Percentiles rank a stretch among this genome's conserved stretches.
Evolutionary conservation across 92 coral and sea anemone genomes (phyloP).

Genomic region (Actinernus sp.): DNA sequence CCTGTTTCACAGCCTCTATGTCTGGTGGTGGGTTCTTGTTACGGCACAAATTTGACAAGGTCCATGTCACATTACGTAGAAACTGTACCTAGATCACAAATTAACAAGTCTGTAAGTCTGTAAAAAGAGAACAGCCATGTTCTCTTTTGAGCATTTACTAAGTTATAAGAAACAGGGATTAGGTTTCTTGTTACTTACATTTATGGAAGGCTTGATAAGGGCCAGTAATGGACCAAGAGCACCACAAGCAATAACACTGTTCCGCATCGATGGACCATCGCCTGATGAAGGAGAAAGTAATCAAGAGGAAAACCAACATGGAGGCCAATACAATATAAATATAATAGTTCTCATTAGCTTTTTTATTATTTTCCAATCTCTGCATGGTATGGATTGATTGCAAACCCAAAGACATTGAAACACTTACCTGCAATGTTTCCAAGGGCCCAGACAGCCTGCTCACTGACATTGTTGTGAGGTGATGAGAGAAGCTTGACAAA

Average conservation of each 20-base stretch:
- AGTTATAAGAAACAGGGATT: background rate
- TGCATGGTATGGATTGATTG: background rate
- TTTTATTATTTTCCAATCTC: background rate
- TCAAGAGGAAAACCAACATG: background rate
- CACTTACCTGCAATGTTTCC: conserved; percentile 95
- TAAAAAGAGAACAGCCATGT: background rate
- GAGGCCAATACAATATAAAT: too few species aligned
- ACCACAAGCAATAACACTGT: conserved; percentile 78
- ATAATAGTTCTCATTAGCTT: background rate
- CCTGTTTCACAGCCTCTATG: conserved; percentile 80
- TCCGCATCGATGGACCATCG: conserved; percentile 91
- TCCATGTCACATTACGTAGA: conserved; percentile 95
- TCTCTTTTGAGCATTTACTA: background rate
- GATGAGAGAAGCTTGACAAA: conserved; percentile 85
- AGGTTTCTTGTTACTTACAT: conserved; percentile 10
- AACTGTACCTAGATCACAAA: conserved; percentile 60
- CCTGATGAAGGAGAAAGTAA: conserved; percentile 67
- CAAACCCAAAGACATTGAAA: too few species aligned
- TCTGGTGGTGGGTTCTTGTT: conserved; percentile 98
- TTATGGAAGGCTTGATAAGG: conserved; percentile 26
- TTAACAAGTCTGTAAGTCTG: background rate
- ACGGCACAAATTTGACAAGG: conserved; percentile 94
- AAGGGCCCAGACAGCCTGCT: conserved; percentile 98
- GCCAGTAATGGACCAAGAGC: conserved; percentile 79
- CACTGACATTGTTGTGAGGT: conserved; percentile 77